Base-by-base conservation (phyloP, 2,888 invertebrate genomes). In the Didymodactylos carnosus region DNA sequence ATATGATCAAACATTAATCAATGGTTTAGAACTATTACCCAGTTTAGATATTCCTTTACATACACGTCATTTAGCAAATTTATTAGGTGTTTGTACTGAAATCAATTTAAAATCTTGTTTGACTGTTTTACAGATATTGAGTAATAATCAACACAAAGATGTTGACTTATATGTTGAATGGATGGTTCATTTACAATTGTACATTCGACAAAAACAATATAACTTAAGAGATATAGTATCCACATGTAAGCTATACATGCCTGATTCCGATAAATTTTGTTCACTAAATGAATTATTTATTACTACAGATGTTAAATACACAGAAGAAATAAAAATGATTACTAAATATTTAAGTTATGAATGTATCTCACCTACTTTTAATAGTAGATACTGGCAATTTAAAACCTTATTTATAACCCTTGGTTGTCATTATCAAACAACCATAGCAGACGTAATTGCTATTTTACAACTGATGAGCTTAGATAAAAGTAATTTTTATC, bases 271-370 rank as follows among this genome's bases (percentile, higher is more conserved):
- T 35, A 10, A 69, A 69, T 69, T 69, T 35, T 69, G 29, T 25
- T 39, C 39, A 72, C 23, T 73, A 43, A 46, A 43, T 19, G 39
- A 73, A 27, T 29, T 53, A 14, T 29, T 53, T 10, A 10, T 53
- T 16, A 4, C 29, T 4, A 14, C 46, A 39, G 39, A 46, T 39
- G 16, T 69, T 39, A 23, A 53, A 23, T 16, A n/a, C 6, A 29
- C 69, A 7, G 49, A 69, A 19, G 49, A 11, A 11, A 29, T 73
- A n/a, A 23, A 25, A 49, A 39, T 73, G 16, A 69, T 73, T 25
- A 69, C 46, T 27, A 69, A 69, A 69, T 73, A 73, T 73, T 43
- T 69, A 2, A 69, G 69, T n/a, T 69, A 69, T 69, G 41, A 16
- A n/a, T 14, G 69, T 5, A 69, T 73, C 19, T 69, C 43, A 39